Conservation (phyloP, 2,888 invertebrate species). For the Clepsis dumicolana region DNA sequence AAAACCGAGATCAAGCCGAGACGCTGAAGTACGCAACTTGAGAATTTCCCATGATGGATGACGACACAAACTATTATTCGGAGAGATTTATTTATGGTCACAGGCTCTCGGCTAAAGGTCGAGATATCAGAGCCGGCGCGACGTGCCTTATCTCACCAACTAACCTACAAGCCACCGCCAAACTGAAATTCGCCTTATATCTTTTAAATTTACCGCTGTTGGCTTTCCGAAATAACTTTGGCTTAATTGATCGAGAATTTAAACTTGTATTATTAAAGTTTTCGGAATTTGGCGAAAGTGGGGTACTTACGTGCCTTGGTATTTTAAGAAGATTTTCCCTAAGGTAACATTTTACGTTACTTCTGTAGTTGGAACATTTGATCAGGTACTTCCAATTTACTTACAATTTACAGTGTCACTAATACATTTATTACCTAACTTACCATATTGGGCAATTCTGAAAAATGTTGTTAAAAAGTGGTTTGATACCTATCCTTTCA, state of each 20-base stretch:
- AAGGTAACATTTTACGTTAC: too few relatives aligned
- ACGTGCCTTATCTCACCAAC: constrained; percentile 60
- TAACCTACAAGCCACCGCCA: constrained; percentile 50
- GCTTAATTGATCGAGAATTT: constrained; percentile 39
- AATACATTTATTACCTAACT: too few relatives aligned
- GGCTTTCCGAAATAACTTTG: constrained; percentile 23
- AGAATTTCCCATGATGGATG: constrained; percentile 42
- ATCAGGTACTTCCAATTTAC: too few relatives aligned
- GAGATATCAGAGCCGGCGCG: constrained; percentile 51
- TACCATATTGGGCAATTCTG: too few relatives aligned
- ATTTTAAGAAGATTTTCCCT: neutral
- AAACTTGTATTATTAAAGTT: constrained; percentile 7
- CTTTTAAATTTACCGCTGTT: constrained; percentile 55
- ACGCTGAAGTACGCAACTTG: constrained; percentile 32
- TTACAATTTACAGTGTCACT: too few relatives aligned
- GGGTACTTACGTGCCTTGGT: neutral
- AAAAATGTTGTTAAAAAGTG: too few relatives aligned
- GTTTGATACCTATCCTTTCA: too few relatives aligned
- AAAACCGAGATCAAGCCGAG: constrained; percentile 8
- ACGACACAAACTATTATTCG: constrained; percentile 43
- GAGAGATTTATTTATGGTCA: constrained; percentile 47
- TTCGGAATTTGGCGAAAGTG: constrained; percentile 1
- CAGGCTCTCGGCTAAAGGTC: constrained; percentile 55
- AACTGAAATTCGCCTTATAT: constrained; percentile 57
- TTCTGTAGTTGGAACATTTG: too few relatives aligned